phyloP scores from a whole-genome alignment of 2,888 invertebrate species.

The Thysanoteuthis rhombus region DNA sequence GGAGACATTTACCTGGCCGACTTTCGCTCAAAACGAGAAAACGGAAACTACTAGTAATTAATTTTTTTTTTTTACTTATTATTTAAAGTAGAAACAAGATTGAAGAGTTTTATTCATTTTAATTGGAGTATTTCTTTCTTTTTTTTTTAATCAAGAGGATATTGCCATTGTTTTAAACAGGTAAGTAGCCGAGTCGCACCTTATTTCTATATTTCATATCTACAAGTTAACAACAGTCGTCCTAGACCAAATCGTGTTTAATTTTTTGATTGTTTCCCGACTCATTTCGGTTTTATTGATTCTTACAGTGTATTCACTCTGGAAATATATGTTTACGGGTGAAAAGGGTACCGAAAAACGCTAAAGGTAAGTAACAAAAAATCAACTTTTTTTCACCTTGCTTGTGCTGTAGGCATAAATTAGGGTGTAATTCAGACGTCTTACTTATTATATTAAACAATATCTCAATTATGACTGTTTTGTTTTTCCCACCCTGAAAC shows the following conservation, averaged over 20 bases:
- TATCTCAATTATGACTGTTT: too few species aligned
- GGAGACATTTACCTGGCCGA: constrained; percentile 19
- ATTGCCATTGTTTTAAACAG: background rate
- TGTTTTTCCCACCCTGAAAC: too few species aligned
- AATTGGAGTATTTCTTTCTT: too few species aligned
- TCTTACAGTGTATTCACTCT: constrained; percentile 91
- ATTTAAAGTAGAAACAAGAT: background rate
- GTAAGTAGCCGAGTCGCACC: background rate
- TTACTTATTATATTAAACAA: too few species aligned
- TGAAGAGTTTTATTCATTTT: background rate
- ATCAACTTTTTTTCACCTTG: background rate
- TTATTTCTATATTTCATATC: background rate
- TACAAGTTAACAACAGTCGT: too few species aligned
- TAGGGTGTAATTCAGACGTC: background rate
- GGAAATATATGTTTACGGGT: constrained; percentile 93
- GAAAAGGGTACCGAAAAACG: constrained; percentile 73
- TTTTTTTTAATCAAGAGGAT: background rate
- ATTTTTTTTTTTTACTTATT: background rate
- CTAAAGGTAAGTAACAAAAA: constrained; percentile 38
- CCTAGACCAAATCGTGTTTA: background rate
- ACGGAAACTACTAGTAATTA: background rate
- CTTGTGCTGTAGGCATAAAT: background rate
- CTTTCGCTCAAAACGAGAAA: background rate
- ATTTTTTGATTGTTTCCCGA: background rate
- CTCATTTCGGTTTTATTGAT: constrained; percentile 28